These are phyloP conservation scores for Nezara viridula DNA, from an alignment of 2,888 invertebrate species.

Conservation along the genomic window DNA sequence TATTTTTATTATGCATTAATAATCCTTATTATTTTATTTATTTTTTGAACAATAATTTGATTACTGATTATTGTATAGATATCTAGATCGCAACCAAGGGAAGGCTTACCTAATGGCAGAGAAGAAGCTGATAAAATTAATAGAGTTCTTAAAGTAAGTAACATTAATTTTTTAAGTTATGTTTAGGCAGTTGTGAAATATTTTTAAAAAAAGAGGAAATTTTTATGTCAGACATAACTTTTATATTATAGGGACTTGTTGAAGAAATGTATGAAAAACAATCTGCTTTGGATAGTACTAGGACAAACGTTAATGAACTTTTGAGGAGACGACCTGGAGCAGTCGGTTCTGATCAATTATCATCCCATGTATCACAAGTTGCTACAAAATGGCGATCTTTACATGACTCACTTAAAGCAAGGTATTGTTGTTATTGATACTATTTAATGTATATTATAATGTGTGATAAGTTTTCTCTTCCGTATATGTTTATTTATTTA, in stretches of 20 bases:
- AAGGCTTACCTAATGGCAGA: conserved; percentile 82
- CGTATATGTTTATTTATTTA: too few relatives aligned
- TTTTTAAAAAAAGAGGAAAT: not conserved
- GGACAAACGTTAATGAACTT: conserved; percentile 89
- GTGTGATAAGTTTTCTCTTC: too few relatives aligned
- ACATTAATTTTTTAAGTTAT: not conserved
- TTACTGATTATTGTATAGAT: conserved; percentile 71
- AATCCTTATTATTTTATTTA: not conserved
- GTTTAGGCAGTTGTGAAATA: not conserved
- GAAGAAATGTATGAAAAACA: conserved; percentile 96
- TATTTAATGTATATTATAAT: not conserved
- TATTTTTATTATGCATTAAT: not conserved
- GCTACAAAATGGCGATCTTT: conserved; percentile 88
- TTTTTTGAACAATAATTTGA: not conserved
- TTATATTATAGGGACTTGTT: conserved; percentile 72
- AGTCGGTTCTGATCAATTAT: conserved; percentile 85
- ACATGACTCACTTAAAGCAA: conserved; percentile 84
- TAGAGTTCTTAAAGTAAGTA: conserved; percentile 79
- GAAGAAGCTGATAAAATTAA: conserved; percentile 93
- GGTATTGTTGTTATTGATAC: conserved; percentile 70
- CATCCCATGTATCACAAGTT: conserved; percentile 86
- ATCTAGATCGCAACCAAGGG: conserved; percentile 88
- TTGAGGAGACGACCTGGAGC: conserved; percentile 87
- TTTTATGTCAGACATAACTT: not conserved
- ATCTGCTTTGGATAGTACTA: conserved; percentile 89